Conservation (phyloP, 2,797 vertebrate genomes). For the Sylvilagus floridanus region DNA sequence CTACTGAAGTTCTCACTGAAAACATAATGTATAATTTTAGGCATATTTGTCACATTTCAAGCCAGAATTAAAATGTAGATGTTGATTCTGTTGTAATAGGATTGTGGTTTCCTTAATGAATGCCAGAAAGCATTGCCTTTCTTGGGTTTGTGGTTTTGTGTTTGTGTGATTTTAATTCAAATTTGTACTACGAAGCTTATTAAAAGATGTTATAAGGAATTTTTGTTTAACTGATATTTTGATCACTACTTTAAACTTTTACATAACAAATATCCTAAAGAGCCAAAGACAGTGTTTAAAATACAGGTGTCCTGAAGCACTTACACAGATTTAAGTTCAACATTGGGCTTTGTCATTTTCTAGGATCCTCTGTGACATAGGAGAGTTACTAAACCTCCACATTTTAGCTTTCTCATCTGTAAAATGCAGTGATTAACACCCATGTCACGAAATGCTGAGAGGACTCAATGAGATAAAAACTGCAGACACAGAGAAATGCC, state of each 20-base stretch:
- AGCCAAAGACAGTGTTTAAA: constrained; percentile 35
- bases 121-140: neutral
- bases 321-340: neutral
- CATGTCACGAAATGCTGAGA: neutral
- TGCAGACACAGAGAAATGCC: neutral
- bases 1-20: neutral
- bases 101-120: neutral
- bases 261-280: neutral
- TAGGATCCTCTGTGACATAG: neutral
- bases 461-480: neutral
- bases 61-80: neutral
- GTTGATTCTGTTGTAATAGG: neutral
- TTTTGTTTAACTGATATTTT: neutral
- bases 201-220: neutral
- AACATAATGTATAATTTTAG: neutral
- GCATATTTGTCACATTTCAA: neutral
- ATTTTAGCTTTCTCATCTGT: neutral
- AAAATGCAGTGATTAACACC: neutral
- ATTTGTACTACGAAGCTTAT: neutral
- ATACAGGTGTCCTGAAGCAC: neutral
- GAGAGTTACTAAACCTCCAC: neutral
- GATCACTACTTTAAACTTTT: neutral
- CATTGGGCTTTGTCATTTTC: neutral
- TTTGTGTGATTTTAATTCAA: neutral
- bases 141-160: neutral